These are phyloP conservation scores for Idaea aversata DNA, from an alignment of 2,888 invertebrate species.

Conservation along the genomic window DNA sequence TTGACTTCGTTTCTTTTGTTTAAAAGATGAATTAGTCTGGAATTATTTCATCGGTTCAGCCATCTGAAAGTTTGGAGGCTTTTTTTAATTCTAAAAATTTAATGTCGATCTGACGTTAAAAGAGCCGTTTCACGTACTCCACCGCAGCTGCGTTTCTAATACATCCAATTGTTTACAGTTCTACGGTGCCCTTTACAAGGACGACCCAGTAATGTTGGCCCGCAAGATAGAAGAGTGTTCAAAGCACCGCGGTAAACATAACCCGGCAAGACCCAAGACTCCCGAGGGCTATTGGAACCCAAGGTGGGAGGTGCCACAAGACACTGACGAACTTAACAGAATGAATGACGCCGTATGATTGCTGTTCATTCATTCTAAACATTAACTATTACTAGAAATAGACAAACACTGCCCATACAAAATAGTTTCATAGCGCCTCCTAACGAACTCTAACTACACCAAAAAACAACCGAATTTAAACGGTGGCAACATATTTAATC, in stretches of 20 bases:
- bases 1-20: no score
- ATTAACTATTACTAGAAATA: no score
- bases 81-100: no score
- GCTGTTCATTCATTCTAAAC: neutral
- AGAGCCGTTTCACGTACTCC: no score
- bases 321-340: constrained; percentile 69
- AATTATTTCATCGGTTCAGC: no score
- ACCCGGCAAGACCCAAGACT: constrained; percentile 60
- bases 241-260: constrained; percentile 59
- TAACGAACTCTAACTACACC: neutral
- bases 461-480: neutral
- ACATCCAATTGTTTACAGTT: constrained; percentile 44
- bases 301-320: constrained; percentile 62
- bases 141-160: neutral
- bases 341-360: constrained; percentile 53
- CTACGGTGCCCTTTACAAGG: constrained; percentile 61
- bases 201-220: constrained; percentile 58
- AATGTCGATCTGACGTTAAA: no score
- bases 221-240: constrained; percentile 66
- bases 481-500: no score
- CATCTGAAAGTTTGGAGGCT: no score
- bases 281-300: constrained; percentile 72
- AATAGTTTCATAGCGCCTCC: no score
- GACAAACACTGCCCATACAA: no score
- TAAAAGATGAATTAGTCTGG: no score